phyloP scores from a whole-genome alignment of 1,140 invertebrate genomes.

The Atta colombica region DNA sequence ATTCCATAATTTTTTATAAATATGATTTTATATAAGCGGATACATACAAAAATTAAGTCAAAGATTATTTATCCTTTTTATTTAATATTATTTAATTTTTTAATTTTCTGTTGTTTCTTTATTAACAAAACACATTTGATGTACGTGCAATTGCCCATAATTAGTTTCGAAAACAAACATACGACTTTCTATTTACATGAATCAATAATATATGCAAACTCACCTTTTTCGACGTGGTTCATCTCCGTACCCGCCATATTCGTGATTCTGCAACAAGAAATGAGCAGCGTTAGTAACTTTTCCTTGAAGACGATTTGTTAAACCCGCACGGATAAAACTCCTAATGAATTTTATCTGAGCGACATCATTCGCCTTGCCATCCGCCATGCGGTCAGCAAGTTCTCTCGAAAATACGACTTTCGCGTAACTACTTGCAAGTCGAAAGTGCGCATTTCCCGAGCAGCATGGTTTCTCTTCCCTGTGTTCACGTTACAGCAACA shows the following conservation, averaged over 20 bases:
- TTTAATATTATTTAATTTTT: background rate
- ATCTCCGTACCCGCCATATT: conserved; percentile 86
- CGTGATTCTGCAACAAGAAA: conserved; percentile 85
- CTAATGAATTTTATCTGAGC: conserved; percentile 23
- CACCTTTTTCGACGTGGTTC: conserved; percentile 87
- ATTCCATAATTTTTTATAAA: background rate
- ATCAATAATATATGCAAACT: conserved; percentile 33
- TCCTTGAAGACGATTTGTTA: background rate
- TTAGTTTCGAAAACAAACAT: background rate
- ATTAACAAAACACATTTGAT: background rate
- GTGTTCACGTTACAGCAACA: conserved; percentile 8
- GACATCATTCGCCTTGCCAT: conserved; percentile 20
- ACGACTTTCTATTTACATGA: background rate
- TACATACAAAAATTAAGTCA: background rate
- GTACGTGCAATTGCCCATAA: background rate
- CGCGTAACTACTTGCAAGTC: conserved; percentile 37
- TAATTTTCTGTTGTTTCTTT: background rate
- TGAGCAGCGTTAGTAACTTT: conserved; percentile 44
- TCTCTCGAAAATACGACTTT: conserved; percentile 31
- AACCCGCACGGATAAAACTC: background rate
- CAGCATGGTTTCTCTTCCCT: background rate
- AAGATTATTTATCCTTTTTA: background rate
- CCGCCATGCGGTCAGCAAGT: conserved; percentile 21
- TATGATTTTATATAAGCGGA: background rate
- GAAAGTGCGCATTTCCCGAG: conserved; percentile 49